phyloP scores from a whole-genome alignment of 2,888 invertebrate genomes.

The Marasmarcha lunaedactyla region DNA sequence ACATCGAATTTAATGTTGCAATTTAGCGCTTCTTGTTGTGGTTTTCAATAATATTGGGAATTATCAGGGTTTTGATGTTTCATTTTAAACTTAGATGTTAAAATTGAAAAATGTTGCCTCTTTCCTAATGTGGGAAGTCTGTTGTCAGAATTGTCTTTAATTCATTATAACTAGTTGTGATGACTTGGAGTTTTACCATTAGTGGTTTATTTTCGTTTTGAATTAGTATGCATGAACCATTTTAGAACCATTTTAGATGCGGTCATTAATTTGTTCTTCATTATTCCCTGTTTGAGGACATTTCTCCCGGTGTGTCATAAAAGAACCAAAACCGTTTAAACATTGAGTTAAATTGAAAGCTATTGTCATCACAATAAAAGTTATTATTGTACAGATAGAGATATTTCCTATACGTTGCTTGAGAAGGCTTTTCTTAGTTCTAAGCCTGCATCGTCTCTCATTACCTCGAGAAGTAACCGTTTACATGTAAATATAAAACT shows the following conservation, averaged over 20 bases:
- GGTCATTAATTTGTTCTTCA: too few relatives aligned
- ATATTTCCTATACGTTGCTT: not conserved
- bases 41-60: constrained; percentile 55
- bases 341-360: too few relatives aligned
- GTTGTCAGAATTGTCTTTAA: constrained; percentile 24
- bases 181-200: too few relatives aligned
- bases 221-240: too few relatives aligned
- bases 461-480: not conserved
- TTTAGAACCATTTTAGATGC: too few relatives aligned
- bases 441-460: not conserved
- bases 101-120: constrained; percentile 29
- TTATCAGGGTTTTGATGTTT: constrained; percentile 65
- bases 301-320: too few relatives aligned
- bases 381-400: not conserved
- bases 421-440: constrained; percentile 3
- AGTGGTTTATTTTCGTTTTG: too few relatives aligned
- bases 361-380: too few relatives aligned
- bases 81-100: constrained; percentile 41
- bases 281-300: too few relatives aligned
- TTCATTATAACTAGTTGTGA: constrained; percentile 27
- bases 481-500: constrained; percentile 48
- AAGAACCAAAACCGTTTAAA: too few relatives aligned
- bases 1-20: constrained; percentile 67
- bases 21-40: constrained; percentile 53
- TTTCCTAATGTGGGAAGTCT: constrained; percentile 31